Percentiles rank a stretch among this genome's conserved stretches.
Conservation (phyloP, 2,113 vertebrate genomes). For the Lamprologus ornatipinnis region DNA sequence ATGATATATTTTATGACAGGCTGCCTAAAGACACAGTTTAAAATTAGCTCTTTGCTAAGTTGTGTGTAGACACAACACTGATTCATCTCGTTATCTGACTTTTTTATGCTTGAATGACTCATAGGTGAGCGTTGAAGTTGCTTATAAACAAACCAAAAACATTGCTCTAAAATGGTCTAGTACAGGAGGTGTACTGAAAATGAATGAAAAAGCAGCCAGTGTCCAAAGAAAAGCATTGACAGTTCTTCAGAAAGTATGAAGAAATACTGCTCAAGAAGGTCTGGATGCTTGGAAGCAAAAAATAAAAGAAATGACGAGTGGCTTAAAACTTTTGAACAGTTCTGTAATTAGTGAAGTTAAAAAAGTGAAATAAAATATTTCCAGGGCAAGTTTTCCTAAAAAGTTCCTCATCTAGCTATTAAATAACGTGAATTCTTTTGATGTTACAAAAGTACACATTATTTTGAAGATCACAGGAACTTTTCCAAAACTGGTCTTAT, state of each 20-base stretch:
- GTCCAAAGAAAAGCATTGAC: neutral
- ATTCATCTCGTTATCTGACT: neutral
- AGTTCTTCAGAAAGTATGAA: neutral
- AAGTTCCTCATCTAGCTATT: neutral
- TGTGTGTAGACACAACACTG: neutral
- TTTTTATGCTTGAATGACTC: neutral
- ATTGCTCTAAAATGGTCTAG: neutral
- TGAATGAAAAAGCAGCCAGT: neutral
- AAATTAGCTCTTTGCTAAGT: neutral
- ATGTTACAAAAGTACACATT: neutral
- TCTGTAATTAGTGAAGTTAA: neutral
- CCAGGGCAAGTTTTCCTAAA: neutral
- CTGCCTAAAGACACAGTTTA: neutral
- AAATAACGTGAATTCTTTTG: neutral
- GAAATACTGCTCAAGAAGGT: neutral
- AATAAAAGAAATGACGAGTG: fast-evolving
- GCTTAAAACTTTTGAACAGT: neutral
- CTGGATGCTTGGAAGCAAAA: neutral
- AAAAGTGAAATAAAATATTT: neutral
- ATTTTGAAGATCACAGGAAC: neutral
- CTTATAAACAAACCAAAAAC: neutral
- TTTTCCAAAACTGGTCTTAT: neutral
- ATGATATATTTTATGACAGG: neutral
- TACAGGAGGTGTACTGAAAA: neutral
- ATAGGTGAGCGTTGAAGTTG: neutral